Base-by-base conservation (phyloP, 1,140 invertebrate species). In the Aleiodes sp. region DNA sequence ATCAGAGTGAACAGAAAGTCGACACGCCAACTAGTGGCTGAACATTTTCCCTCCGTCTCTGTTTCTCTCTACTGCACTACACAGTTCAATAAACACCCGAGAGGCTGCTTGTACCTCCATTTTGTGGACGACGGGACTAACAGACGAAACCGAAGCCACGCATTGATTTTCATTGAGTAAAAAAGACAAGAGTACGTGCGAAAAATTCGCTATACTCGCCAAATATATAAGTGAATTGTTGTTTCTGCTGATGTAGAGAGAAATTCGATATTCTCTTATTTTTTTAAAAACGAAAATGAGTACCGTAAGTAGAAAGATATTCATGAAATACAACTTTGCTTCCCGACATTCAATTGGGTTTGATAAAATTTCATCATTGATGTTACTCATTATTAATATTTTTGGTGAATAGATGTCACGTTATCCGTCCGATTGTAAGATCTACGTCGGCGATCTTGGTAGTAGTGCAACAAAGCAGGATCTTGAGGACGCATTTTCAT, bases 391-490 rank as follows among this genome's bases (percentile, higher is more conserved):
- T n/a, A n/a, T n/a, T n/a, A n/a, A n/a, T n/a, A n/a, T n/a, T n/a
- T n/a, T n/a, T n/a, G n/a, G n/a, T n/a, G n/a, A n/a, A n/a, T n/a
- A 85, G 80, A 93, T 94, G 92, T 93, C 92, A 69, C 88, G 93
- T 41, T 92, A 93, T 82, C 90, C 91, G 65, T 90, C 92, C 41
- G 97, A 98, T 81, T 95, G 95, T 76, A 99, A 99, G 86, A 92
- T 99, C 8, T 99, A 99, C 84, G 96, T 99, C 24, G 98, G 98
- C 35, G 96, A 98, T 88, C 88, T 99, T 80, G 93, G 91, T 57
- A 93, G 91, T 78, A 93, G 91, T 81, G 94, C 94, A n/a, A 94
- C 94, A 16, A 94, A 95, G 82, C 93, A 94, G 78, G 94, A 97
- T 83, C 83, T 98, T 43, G 95, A 98, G 86, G 94, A 97, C 86